Evolutionary conservation across 1,140 invertebrate species (phyloP).

Genomic region (Sycophila sp.): DNA sequence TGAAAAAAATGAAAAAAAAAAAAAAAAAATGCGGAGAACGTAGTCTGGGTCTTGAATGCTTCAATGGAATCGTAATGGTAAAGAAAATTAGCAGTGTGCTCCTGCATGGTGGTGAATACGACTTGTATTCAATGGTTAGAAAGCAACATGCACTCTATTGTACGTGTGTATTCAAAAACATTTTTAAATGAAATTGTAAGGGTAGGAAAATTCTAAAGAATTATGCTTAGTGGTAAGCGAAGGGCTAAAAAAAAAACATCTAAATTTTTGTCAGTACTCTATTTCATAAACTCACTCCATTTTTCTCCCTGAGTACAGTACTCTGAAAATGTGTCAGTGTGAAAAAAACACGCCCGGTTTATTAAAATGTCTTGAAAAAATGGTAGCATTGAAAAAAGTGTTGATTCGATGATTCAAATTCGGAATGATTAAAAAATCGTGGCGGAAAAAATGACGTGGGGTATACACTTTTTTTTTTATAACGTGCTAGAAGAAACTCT

Average conservation of each 20-base stretch:
- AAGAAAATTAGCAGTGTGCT: background rate
- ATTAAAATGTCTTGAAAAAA: background rate
- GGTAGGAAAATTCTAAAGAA: background rate
- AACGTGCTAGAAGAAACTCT: background rate
- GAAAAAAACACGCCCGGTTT: background rate
- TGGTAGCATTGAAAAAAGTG: background rate
- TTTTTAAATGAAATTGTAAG: background rate
- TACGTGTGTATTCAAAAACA: background rate
- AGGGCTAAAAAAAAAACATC: constrained; percentile 20
- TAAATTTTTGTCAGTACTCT: constrained; percentile 10
- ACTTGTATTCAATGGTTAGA: background rate
- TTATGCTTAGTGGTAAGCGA: background rate
- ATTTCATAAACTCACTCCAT: constrained; percentile 26
- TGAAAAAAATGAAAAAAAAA: background rate
- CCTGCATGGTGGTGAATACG: background rate
- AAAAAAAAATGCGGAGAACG: background rate
- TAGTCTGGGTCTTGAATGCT: background rate
- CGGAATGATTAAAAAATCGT: background rate
- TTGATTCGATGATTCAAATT: background rate
- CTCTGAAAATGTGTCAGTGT: constrained; percentile 32
- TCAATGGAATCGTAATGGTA: background rate
- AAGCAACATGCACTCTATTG: constrained; percentile 4
- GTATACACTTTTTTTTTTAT: background rate
- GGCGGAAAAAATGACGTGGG: background rate
- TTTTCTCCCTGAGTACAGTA: constrained; percentile 26